Evolutionary conservation across 2,888 invertebrate species (phyloP).

Genomic region (Camponotus fellah): DNA sequence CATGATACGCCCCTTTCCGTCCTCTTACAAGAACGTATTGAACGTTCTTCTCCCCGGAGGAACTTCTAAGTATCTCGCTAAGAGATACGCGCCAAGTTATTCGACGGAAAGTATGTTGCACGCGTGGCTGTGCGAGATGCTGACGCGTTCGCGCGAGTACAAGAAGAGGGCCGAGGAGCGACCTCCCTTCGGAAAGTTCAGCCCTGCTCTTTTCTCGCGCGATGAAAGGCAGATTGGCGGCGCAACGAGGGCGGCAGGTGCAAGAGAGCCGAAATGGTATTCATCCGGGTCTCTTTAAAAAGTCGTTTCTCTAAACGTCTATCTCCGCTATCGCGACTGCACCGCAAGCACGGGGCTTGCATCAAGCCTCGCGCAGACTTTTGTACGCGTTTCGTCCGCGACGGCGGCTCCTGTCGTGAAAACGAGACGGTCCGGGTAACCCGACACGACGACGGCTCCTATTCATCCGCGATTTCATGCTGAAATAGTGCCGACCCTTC

Average conservation of each 20-base stretch:
- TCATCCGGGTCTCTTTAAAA: constrained; percentile 65
- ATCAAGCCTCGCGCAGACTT: constrained; percentile 55
- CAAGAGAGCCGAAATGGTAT: constrained; percentile 66
- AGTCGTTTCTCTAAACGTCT: constrained; percentile 68
- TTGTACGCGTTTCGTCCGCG: constrained; percentile 58
- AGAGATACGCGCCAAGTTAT: constrained; percentile 11
- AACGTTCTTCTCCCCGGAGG: background rate
- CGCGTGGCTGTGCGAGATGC: constrained; percentile 11
- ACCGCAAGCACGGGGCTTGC: constrained; percentile 5
- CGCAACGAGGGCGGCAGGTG: constrained; percentile 54
- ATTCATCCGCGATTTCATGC: constrained; percentile 69
- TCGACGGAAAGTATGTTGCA: constrained; percentile 4
- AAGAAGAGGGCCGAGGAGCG: background rate
- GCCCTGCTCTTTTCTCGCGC: constrained; percentile 24
- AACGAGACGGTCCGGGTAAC: constrained; percentile 66
- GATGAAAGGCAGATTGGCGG: constrained; percentile 50
- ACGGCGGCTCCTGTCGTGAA: constrained; percentile 60
- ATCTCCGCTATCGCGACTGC: constrained; percentile 59
- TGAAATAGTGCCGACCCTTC: constrained; percentile 64
- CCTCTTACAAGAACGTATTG: background rate
- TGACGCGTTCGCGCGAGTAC: constrained; percentile 22
- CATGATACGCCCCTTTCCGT: background rate
- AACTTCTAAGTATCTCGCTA: background rate
- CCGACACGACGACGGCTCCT: constrained; percentile 63
- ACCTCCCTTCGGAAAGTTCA: constrained; percentile 26